Evolutionary conservation across 2,888 invertebrate genomes (phyloP), one percentile per base, ranked within the genome.

Genomic region (Blomia tropicalis): DNA sequence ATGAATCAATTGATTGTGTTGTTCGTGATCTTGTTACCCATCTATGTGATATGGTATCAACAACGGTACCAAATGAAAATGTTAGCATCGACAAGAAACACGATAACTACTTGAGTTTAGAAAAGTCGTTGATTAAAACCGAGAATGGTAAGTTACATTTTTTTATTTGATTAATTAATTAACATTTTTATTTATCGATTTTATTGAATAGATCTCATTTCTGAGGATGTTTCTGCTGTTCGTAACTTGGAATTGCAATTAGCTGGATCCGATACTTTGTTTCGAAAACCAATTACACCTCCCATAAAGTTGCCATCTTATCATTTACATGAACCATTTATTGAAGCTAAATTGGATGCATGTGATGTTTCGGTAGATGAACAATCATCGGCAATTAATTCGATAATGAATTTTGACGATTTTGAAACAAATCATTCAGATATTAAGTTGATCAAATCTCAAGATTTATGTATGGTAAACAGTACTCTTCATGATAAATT

Each of bases 231-330:
- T n/a, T 47, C 27, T 47, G 51, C 51, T 11, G 51, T 47, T 25
- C 51, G 51, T 47, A 47, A 47, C n/a, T 27, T 47, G 51, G 51
- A 47, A 47, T 47, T 47, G 22, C 51, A 14, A 47, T 25, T 11
- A 47, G 7, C 51, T 25, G 7, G 23, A 14, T 47, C 7, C 51
- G 22, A 47, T n/a, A 11, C 51, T 11, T 47, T n/a, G 22, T 11
- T 27, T 47, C 51, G 7, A 14, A 22, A 17, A 17, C 41, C 41
- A 41, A 14, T n/a, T 17, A 47, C 51, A 19, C 51, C 51, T 11
- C 51, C 51, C 14, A 14, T n/a, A 19, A 47, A 11, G 22, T 14
- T 27, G 22, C 5, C 51, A 11, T 47, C 51, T 19, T 19, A 25
- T 47, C 51, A 47, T 22, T n/a, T n/a, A n/a, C 41, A 41, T 41